These are phyloP conservation scores for Nothoprocta pentlandii DNA, from an alignment of 2,113 vertebrate species.

Conservation along the genomic window DNA sequence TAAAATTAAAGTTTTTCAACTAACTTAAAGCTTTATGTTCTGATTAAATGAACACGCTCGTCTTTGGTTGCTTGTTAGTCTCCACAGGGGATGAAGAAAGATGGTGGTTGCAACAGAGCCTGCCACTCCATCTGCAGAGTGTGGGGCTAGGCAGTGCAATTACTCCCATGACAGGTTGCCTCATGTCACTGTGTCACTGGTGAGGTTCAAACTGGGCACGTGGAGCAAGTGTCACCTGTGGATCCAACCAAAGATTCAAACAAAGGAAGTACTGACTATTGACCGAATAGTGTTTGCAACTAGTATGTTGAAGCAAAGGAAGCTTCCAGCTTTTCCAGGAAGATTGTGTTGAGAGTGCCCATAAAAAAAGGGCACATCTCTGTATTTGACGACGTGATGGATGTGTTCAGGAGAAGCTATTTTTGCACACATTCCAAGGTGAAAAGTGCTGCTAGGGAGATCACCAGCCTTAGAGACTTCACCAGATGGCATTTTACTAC, in stretches of 20 bases:
- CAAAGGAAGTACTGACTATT: not conserved
- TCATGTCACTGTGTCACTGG: not conserved
- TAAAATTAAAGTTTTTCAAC: not conserved
- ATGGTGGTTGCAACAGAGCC: not conserved
- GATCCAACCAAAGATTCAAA: not conserved
- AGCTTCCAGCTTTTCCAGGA: not conserved
- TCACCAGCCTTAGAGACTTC: not conserved
- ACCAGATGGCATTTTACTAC: fast-evolving
- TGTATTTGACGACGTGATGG: not conserved
- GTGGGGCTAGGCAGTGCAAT: not conserved
- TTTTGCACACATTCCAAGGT: not conserved
- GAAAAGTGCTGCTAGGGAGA: not conserved
- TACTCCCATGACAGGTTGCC: not conserved
- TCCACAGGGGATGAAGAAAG: not conserved
- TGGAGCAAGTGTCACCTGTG: no score
- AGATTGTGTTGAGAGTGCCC: not conserved
- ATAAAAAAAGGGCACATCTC: not conserved
- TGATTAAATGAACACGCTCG: not conserved
- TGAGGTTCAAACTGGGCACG: no score
- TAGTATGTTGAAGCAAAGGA: not conserved
- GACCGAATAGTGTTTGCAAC: not conserved
- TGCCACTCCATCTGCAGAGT: not conserved
- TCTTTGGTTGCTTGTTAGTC: not conserved
- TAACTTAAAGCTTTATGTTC: not conserved
- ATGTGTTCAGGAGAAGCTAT: not conserved